Percentiles rank a stretch among this genome's conserved stretches.
Conservation (phyloP, 2,113 vertebrate genomes). For the Myodes glareolus region DNA sequence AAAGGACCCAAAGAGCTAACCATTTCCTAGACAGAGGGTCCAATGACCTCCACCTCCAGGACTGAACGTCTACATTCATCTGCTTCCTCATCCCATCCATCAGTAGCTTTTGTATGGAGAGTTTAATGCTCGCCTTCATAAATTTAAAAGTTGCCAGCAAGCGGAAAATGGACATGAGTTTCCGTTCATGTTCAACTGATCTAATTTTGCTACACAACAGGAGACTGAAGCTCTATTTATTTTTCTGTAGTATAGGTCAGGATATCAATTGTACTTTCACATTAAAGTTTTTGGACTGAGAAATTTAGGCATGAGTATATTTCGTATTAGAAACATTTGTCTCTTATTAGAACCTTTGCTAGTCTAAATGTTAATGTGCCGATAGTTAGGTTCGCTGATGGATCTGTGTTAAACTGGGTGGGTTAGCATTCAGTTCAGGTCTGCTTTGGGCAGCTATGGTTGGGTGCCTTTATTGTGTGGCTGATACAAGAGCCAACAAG, state of each 20-base stretch:
- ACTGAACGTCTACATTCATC: neutral
- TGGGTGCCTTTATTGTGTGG: neutral
- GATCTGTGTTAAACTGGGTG: neutral
- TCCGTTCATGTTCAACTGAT: neutral
- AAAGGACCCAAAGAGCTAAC: neutral
- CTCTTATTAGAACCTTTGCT: slow-evolving; percentile 47
- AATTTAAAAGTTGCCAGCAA: slow-evolving; percentile 36
- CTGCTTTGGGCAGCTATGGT: neutral
- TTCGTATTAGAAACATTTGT: slow-evolving; percentile 46
- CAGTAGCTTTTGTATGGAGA: neutral
- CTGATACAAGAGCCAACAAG: slow-evolving; percentile 26
- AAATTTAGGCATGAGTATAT: slow-evolving; percentile 36
- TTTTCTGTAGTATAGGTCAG: neutral
- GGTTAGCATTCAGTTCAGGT: neutral
- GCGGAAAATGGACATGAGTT: neutral
- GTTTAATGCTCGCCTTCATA: slow-evolving; percentile 21
- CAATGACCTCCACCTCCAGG: neutral
- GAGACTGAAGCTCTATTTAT: neutral
- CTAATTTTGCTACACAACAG: neutral
- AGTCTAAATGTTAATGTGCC: slow-evolving; percentile 17
- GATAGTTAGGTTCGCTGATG: neutral
- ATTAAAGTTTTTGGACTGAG: neutral
- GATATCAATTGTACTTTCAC: slow-evolving; percentile 47
- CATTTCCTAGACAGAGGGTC: neutral
- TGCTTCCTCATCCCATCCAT: neutral